Evolutionary conservation across 2,888 invertebrate genomes (phyloP), one percentile per base, ranked within the genome.

Genomic region (Teleogryllus oceanicus): DNA sequence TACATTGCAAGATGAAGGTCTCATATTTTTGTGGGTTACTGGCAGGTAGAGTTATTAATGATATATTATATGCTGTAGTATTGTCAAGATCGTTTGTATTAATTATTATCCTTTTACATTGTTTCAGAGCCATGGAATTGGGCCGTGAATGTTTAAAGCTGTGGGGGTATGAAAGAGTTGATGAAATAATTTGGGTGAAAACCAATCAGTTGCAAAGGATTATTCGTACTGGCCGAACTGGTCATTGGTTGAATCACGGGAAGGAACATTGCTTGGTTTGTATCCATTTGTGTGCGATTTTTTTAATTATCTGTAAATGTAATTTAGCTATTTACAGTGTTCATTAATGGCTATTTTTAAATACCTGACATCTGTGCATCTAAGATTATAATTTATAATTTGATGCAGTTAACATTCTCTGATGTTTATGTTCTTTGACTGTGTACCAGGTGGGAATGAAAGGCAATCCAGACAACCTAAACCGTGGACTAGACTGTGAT

Each of bases 101-200:
- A 3, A 81, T n/a, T 74, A 74, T 74, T 74, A 13, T 78, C 37
- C 76, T 20, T 50, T 77, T 12, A 16, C 37, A 16, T 16, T 74
- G 49, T 85, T 85, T n/a, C 85, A 92, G 96, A 84, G 97, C 97
- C 0, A 97, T 97, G 96, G 99, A 99, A 87, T 87, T 99, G 24
- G 98, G 98, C 0, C 90, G 98, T 74, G 98, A 99, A 85, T 99
- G 98, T 85, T 90, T 99, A 18, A 95, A 96, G 85, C 88, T 98
- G 16, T 99, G 98, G 99, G 98, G 98, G 13, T 98, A 99, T 86
- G 96, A 97, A 85, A 90, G 98, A 78, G 96, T 97, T 2, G 98
- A 99, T 86, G 99, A 99, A 86, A 91, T 99, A 75, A 98, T 99
- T 84, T 99, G 99, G 99, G 98, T 99, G 80, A 99, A 99, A 89